Evolutionary conservation across 2,888 invertebrate species (phyloP).

Genomic region (Mimachlamys varia): DNA sequence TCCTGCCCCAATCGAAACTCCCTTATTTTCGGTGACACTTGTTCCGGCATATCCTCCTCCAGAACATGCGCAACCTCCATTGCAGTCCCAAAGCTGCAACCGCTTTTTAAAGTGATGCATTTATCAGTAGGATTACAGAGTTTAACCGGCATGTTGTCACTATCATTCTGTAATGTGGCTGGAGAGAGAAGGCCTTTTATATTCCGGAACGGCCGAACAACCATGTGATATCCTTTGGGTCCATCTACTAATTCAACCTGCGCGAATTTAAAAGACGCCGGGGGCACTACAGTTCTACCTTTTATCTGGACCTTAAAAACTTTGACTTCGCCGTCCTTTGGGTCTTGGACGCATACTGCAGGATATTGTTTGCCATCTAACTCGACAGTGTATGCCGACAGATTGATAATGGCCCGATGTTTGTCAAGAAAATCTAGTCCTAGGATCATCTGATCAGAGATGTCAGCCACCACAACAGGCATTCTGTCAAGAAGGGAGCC

Average conservation of each 20-base stretch:
- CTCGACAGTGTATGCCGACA: neutral
- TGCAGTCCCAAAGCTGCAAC: neutral
- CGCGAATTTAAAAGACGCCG: neutral
- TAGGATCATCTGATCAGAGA: no score
- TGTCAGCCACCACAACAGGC: neutral
- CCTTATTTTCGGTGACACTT: no score
- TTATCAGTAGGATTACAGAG: neutral
- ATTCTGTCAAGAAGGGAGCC: neutral
- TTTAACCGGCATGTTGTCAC: no score
- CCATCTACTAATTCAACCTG: neutral
- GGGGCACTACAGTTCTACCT: neutral
- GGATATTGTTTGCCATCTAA: neutral
- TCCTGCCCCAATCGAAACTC: neutral
- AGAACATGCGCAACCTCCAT: neutral
- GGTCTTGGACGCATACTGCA: neutral
- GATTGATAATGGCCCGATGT: no score
- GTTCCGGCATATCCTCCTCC: neutral
- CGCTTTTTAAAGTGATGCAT: neutral
- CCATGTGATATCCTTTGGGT: neutral
- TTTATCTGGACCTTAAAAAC: neutral
- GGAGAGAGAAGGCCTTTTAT: neutral
- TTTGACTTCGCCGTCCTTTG: neutral
- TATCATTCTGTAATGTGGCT: neutral
- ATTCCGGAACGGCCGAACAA: neutral
- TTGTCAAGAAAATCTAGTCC: no score